Base-by-base conservation (phyloP, 2,888 invertebrate species). In the Griposia aprilina region DNA sequence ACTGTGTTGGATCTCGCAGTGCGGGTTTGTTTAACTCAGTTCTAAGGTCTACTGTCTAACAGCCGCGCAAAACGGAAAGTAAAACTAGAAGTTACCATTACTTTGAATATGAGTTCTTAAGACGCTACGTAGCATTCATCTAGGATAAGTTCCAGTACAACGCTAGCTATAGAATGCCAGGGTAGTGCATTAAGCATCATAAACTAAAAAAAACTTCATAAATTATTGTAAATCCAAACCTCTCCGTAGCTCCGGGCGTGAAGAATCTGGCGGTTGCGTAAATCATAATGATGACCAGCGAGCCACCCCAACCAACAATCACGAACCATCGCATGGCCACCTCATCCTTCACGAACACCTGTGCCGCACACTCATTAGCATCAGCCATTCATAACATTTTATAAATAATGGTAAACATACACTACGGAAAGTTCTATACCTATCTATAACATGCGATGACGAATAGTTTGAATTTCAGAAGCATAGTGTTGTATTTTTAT, bases 271-370 rank as follows among this genome's bases (percentile, higher is more conserved):
- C 92, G 2, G 89, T 67, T 20, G 95, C 94, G 88, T 97, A 97
- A 8, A 93, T 87, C 1, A 91, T 78, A 6, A 97, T 94, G 77
- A 98, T 95, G 36, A 97, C 60, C 15, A 97, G 83, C 0, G 98
- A 97, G 0, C 97, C 90, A 0, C 97, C 96, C 98, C 98, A 98
- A 67, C 98, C 98, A 62, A 98, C 95, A 60, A 94, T 93, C 88
- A 96, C 96, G 92, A 98, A 98, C 97, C 97, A 98, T 73, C 97
- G 97, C 97, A 98, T 97, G 5, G 98, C 97, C 71, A 97, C 97
- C 74, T 98, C 97, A 87, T 98, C 98, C 88, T 97, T 97, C 59
- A 98, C 97, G 92, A 98, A 98, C 26, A 98, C 97, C 97, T 97
- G 92, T 20, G 55, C 57, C 65, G 20, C 50, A 74, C 17, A 70